Evolutionary conservation across 1,140 invertebrate genomes (phyloP), one percentile per base, ranked within the genome.

Genomic region (Bombus confusus): DNA sequence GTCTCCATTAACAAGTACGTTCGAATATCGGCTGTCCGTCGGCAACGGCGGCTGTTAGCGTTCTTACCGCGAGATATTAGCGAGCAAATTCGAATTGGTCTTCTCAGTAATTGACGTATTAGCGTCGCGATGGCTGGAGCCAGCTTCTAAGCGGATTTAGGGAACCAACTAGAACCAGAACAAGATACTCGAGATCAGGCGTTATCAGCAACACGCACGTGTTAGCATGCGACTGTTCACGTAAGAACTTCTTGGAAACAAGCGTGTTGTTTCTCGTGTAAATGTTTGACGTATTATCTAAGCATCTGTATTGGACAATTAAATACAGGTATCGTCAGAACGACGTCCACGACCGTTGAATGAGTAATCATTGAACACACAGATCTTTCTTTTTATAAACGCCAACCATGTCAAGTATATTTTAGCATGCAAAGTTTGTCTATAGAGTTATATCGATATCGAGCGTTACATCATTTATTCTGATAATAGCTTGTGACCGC

Each of bases 21-120:
- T 43, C 28, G 22, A 73, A 73, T 8, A 76, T 13, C 13, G 12
- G 25, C 47, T 52, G 37, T 15, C 28, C 25, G 25, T 0, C 3
- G 15, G 31, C 25, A n/a, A 12, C 6, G 25, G 8, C 12, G 25
- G 6, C 13, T n/a, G 74, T n/a, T 76, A 39, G 52, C 47, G 15
- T 22, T 37, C 59, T 76, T 76, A 83, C 75, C 80, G 41, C 28
- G 28, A 37, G 34, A 68, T 52, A 68, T 83, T 83, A 83, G 73
- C 73, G 43, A 77, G 62, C 15, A 68, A 75, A 83, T 77, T 75
- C 81, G 81, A 83, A 83, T 68, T 12, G 64, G 73, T 43, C 41
- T 66, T 75, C 43, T 28, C 31, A 28, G 62, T 83, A 83, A 83
- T 83, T 77, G 81, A 83, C 43, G 73, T 76, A 83, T 83, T 83